A percentile compares a stretch with the other conserved stretches of the same genome.
These are phyloP conservation scores for Embiotoca jacksoni DNA, from an alignment of 2,113 vertebrate genomes.

Conservation along the genomic window DNA sequence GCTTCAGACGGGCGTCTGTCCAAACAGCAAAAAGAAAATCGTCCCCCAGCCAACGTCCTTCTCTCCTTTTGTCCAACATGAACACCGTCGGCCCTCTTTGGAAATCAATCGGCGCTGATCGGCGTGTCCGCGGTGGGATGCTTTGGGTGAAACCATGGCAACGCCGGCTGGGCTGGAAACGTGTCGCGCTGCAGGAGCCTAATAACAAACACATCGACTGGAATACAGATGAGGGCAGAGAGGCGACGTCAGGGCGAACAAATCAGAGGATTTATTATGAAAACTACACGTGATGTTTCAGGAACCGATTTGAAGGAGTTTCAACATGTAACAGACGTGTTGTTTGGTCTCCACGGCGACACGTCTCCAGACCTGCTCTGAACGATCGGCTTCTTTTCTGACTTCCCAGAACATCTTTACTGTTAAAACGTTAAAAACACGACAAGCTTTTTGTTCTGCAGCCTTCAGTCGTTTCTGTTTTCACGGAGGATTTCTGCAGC, in stretches of 20 bases:
- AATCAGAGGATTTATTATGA: background rate
- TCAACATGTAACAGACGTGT: too few relatives aligned
- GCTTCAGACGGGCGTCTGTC: background rate
- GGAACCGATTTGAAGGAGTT: too few relatives aligned
- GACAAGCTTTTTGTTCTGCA: too few relatives aligned
- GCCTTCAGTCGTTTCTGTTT: too few relatives aligned
- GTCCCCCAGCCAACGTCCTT: background rate
- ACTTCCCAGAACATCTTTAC: too few relatives aligned
- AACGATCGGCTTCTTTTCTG: too few relatives aligned
- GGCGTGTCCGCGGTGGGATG: conserved; percentile 70
- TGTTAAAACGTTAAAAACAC: too few relatives aligned
- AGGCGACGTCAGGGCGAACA: background rate
- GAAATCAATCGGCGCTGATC: conserved; percentile 61
- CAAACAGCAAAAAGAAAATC: background rate
- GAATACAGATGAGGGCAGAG: conserved; percentile 39
- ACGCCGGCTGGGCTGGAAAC: conserved; percentile 41
- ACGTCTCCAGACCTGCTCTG: too few relatives aligned
- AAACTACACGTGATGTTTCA: background rate
- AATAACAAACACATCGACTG: conserved; percentile 37
- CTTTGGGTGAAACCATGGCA: conserved; percentile 58
- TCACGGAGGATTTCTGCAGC: too few relatives aligned
- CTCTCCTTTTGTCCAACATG: conserved; percentile 39
- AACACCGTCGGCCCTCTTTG: conserved; percentile 48
- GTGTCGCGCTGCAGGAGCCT: conserved; percentile 44
- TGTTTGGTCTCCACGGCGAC: too few relatives aligned